Conservation (phyloP, 2,113 vertebrate species). For the Nymphicus hollandicus region DNA sequence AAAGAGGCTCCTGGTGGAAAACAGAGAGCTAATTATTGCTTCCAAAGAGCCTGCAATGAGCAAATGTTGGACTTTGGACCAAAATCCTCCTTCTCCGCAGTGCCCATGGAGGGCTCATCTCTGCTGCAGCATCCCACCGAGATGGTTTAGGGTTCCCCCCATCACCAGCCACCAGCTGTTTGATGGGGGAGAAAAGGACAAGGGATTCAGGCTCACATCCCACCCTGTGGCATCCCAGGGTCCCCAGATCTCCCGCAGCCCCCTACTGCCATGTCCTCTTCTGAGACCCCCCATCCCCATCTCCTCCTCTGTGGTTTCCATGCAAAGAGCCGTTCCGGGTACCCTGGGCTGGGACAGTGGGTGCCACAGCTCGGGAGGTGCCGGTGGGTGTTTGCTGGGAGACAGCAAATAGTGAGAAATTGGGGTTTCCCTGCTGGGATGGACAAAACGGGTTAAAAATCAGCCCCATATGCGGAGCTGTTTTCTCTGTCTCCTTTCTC, state of each 20-base stretch:
- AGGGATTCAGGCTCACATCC: not conserved
- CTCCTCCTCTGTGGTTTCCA: not conserved
- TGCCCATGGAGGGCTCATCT: rapidly evolving
- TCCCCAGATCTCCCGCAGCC: not conserved
- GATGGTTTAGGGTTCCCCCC: not conserved
- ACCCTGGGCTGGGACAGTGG: not conserved
- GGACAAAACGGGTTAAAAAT: not conserved
- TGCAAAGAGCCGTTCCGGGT: not conserved
- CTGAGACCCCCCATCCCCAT: not conserved
- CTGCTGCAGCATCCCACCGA: not conserved
- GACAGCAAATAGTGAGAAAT: rapidly evolving
- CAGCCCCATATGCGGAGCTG: not conserved
- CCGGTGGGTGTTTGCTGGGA: not conserved
- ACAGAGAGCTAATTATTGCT: not conserved
- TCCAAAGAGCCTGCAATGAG: not conserved
- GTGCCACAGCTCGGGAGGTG: not conserved
- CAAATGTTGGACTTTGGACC: not conserved
- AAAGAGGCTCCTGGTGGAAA: conserved; percentile 1
- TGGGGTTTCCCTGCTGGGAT: not conserved
- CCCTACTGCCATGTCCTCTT: rapidly evolving
- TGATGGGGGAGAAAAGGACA: not conserved
- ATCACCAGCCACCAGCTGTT: not conserved
- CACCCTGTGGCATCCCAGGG: rapidly evolving
- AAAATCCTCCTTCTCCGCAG: not conserved
- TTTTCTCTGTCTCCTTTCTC: not conserved